phyloP scores from a whole-genome alignment of 2,888 invertebrate species.

The Chaetoderma sp. region DNA sequence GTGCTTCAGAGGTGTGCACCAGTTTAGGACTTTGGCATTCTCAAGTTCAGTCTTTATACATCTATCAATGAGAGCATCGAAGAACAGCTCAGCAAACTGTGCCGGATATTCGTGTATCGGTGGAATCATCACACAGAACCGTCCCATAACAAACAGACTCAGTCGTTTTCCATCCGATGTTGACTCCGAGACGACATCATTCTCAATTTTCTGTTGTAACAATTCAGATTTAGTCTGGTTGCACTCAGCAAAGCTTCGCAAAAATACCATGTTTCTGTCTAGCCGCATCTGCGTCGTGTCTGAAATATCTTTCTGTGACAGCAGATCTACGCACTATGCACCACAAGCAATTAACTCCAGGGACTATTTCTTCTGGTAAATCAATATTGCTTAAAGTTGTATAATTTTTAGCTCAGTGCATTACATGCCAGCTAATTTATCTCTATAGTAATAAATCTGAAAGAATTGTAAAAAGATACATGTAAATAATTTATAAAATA shows the following conservation, averaged over 20 bases:
- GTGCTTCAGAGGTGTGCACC: constrained; percentile 46
- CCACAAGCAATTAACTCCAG: too few species aligned
- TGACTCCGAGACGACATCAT: constrained; percentile 20
- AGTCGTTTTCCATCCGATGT: constrained; percentile 9
- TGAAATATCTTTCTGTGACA: too few species aligned
- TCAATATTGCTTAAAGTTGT: too few species aligned
- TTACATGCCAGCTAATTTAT: too few species aligned
- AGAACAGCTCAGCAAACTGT: constrained; percentile 36
- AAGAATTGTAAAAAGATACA: too few species aligned
- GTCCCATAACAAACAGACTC: constrained; percentile 27
- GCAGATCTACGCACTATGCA: too few species aligned
- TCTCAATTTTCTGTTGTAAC: constrained; percentile 19
- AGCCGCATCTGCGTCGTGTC: too few species aligned
- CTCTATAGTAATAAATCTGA: too few species aligned
- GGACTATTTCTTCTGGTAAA: too few species aligned
- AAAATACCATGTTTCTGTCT: too few species aligned
- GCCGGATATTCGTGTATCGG: constrained; percentile 23
- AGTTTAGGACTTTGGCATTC: constrained; percentile 50
- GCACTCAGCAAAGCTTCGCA: constrained; percentile 24
- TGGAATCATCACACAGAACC: constrained; percentile 32
- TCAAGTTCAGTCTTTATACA: constrained; percentile 51
- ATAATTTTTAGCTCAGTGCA: too few species aligned
- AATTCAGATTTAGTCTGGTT: constrained; percentile 13
- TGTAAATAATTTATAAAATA: too few species aligned
- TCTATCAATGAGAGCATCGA: constrained; percentile 42